Base-by-base conservation (phyloP, 2,888 invertebrate genomes). In the Drosophila testacea region DNA sequence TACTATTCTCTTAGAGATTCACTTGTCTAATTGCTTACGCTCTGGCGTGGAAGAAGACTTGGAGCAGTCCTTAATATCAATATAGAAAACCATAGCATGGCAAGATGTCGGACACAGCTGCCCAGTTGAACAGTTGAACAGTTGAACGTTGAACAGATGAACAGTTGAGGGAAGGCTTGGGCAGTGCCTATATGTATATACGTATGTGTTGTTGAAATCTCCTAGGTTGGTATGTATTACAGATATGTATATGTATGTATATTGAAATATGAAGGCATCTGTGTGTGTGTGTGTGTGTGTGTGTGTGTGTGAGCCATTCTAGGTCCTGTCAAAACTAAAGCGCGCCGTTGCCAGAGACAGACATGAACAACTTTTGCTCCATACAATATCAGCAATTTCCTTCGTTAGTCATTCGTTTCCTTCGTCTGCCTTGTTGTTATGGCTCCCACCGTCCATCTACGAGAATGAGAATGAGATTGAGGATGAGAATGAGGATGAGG, bases 381-480 rank as follows among this genome's bases (percentile, higher is more conserved):
- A 83, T 78, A 85, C 85, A 85, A 88, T 88, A 85, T 85, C 85
- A 85, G 86, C 85, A 88, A 88, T 85, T 85, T 85, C 88, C 85
- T 85, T 85, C 85, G 88, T 88, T 85, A 79, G 86, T 80, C 87
- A 86, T 86, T 83, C 79, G 83, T 75, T 88, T 83, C 83, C 85
- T 85, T 78, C 74, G 78, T 68, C 81, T 61, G 79, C 77, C 79
- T 77, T 79, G 74, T 79, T 59, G 72, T 72, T 83, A 77, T 83
- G 87, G 73, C 77, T 73, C 77, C 77, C 77, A 72, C 54, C 70
- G 77, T 74, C 56, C 46, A 46, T 46, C 56, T 30, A 27, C 44
- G 44, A 44, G 55, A 44, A 36, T 34, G 34, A 56, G 28, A 27
- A 36, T 55, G 32, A 34, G 32, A 9, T 7, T 36, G 55, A 32